Conservation (phyloP, 2,888 invertebrate genomes). For the Diploptera punctata region DNA sequence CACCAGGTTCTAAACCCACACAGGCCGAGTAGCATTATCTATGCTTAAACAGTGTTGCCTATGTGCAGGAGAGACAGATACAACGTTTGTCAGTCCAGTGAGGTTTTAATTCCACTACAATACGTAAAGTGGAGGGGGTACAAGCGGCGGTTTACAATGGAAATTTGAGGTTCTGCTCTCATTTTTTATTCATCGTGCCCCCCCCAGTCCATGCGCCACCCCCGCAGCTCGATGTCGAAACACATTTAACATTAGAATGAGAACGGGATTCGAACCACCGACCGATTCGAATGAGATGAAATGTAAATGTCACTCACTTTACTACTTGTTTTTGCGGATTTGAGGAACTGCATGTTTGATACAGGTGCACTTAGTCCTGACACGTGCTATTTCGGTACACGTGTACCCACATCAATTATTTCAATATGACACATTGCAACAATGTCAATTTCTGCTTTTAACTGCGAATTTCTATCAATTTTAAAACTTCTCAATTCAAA, state of each 20-base stretch:
- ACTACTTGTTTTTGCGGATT: slow-evolving; percentile 9
- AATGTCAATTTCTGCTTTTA: slow-evolving; percentile 6
- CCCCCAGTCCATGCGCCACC: neutral
- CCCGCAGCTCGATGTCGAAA: slow-evolving; percentile 3
- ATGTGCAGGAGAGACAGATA: slow-evolving; percentile 7
- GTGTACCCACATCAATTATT: neutral
- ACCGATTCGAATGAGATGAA: neutral
- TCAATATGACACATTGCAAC: neutral
- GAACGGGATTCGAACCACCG: slow-evolving; percentile 16
- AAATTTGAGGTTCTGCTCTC: slow-evolving; percentile 30
- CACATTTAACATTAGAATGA: slow-evolving; percentile 4
- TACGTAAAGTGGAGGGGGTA: slow-evolving; percentile 23
- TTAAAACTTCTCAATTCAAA: too few relatives aligned
- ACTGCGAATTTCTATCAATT: neutral
- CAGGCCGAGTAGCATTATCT: slow-evolving; percentile 23
- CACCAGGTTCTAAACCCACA: slow-evolving; percentile 3
- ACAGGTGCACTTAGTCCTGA: neutral
- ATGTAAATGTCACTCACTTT: slow-evolving; percentile 23
- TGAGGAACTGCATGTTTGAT: neutral
- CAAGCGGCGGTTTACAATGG: slow-evolving; percentile 26
- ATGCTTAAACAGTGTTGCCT: slow-evolving; percentile 27
- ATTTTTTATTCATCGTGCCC: slow-evolving; percentile 18
- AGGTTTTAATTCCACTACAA: slow-evolving; percentile 31
- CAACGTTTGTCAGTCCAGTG: slow-evolving; percentile 30
- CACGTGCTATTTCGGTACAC: neutral